Evolutionary conservation across 2,797 vertebrate genomes (phyloP).

Genomic region (Rhynchonycteris naso): DNA sequence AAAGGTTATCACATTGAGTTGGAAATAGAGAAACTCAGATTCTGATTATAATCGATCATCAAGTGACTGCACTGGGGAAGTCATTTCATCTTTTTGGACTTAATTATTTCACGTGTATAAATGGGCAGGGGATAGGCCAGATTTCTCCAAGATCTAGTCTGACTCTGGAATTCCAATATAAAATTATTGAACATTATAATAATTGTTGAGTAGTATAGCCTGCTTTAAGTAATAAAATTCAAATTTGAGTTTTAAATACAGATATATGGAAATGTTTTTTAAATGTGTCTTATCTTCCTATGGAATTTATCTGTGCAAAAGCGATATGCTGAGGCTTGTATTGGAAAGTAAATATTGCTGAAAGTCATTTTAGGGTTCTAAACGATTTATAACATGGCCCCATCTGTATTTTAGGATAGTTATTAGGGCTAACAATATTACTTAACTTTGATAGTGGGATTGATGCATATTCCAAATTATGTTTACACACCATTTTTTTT

Average conservation of each 20-base stretch:
- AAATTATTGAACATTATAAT: neutral
- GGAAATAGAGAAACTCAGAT: neutral
- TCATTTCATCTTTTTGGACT: neutral
- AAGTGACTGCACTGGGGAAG: neutral
- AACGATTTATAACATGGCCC: neutral
- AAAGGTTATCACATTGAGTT: neutral
- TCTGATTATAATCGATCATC: neutral
- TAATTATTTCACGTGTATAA: neutral
- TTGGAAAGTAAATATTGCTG: neutral
- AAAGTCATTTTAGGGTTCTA: neutral
- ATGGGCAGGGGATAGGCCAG: neutral
- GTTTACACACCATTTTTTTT: neutral
- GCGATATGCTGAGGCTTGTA: neutral
- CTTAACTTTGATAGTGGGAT: neutral
- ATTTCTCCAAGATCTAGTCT: neutral
- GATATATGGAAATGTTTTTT: neutral
- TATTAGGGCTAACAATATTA: neutral
- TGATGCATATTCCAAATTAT: neutral
- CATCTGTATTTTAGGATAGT: neutral
- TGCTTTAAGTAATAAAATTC: neutral
- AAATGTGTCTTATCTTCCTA: neutral
- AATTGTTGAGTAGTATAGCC: neutral
- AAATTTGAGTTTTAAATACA: slow-evolving; percentile 30
- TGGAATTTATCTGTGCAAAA: neutral
- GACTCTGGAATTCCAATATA: neutral